These are phyloP conservation scores for Pinna nobilis DNA, from an alignment of 1,140 invertebrate genomes.

Conservation along the genomic window DNA sequence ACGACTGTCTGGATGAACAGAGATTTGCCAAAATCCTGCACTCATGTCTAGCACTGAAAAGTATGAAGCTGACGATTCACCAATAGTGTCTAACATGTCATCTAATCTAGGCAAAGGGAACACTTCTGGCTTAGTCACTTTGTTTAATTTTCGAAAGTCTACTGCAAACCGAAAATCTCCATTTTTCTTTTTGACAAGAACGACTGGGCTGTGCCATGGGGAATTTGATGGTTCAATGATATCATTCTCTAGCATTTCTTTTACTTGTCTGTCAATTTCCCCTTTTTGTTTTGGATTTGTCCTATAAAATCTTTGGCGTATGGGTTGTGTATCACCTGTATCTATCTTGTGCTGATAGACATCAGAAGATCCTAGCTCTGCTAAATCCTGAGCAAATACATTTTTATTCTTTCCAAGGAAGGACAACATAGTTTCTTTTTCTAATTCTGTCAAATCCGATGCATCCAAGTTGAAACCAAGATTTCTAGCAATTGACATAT, in stretches of 20 bases:
- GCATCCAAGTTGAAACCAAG: neutral
- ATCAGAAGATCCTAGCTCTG: neutral
- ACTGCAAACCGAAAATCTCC: neutral
- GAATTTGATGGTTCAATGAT: slow-evolving; percentile 3
- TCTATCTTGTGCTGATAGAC: neutral
- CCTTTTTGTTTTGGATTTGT: neutral
- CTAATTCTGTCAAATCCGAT: neutral
- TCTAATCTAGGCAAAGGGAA: slow-evolving; percentile 32
- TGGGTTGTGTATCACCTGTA: neutral
- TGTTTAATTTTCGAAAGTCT: neutral
- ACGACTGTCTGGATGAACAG: slow-evolving; percentile 21
- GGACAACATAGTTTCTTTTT: neutral
- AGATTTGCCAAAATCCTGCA: slow-evolving; percentile 42
- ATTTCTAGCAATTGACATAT: neutral
- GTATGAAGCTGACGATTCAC: slow-evolving; percentile 20
- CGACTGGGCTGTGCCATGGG: neutral
- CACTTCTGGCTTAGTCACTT: slow-evolving; percentile 53
- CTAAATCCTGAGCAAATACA: neutral
- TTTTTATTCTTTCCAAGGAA: neutral
- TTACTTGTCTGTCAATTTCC: neutral
- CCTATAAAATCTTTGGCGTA: neutral
- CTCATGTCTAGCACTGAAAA: too few species aligned
- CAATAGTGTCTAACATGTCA: slow-evolving; percentile 39
- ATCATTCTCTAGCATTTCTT: neutral
- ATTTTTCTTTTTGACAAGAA: slow-evolving; percentile 11